These are phyloP conservation scores for Sisor rabdophorus DNA, from an alignment of 2,113 vertebrate genomes.

Conservation along the genomic window DNA sequence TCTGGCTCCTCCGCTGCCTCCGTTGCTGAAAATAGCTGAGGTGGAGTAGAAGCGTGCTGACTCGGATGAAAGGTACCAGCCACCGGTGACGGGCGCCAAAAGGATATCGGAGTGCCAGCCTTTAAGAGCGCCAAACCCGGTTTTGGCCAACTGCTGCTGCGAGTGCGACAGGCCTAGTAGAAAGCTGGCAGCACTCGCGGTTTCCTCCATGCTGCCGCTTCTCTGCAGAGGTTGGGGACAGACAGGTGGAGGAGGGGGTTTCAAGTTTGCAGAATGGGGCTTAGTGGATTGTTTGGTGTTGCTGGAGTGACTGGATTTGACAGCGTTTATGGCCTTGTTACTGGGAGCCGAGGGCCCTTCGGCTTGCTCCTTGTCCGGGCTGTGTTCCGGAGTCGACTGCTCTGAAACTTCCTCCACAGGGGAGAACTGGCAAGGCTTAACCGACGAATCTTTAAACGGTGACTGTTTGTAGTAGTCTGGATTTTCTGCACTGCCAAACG, in stretches of 20 bases:
- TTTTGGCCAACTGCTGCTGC: conserved; percentile 81
- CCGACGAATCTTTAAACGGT: conserved; percentile 65
- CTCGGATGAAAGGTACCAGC: conserved; percentile 86
- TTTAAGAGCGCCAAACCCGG: conserved; percentile 73
- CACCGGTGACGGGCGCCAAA: conserved; percentile 74
- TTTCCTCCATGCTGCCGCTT: conserved; percentile 86
- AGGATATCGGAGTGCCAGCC: conserved; percentile 94
- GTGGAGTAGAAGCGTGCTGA: conserved; percentile 81
- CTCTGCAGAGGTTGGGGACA: conserved; percentile 73
- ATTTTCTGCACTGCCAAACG: conserved; percentile 62
- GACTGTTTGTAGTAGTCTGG: conserved; percentile 76
- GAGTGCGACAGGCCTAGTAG: conserved; percentile 81
- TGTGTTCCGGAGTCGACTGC: conserved; percentile 80
- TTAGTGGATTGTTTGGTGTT: conserved; percentile 46
- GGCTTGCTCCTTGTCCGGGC: conserved; percentile 78
- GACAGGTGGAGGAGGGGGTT: conserved; percentile 45
- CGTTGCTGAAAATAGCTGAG: conserved; percentile 72
- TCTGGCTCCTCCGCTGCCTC: conserved; percentile 22
- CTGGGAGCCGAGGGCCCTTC: conserved; percentile 33
- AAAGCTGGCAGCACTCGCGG: conserved; percentile 69
- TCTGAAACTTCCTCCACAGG: conserved; percentile 89
- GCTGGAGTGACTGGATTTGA: conserved; percentile 56
- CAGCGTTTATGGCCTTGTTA: conserved; percentile 41
- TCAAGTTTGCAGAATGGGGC: conserved; percentile 44
- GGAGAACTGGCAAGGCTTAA: conserved; percentile 86